These are phyloP conservation scores for Ariolimax columbianus DNA, from an alignment of 2,888 invertebrate genomes.

Conservation along the genomic window DNA sequence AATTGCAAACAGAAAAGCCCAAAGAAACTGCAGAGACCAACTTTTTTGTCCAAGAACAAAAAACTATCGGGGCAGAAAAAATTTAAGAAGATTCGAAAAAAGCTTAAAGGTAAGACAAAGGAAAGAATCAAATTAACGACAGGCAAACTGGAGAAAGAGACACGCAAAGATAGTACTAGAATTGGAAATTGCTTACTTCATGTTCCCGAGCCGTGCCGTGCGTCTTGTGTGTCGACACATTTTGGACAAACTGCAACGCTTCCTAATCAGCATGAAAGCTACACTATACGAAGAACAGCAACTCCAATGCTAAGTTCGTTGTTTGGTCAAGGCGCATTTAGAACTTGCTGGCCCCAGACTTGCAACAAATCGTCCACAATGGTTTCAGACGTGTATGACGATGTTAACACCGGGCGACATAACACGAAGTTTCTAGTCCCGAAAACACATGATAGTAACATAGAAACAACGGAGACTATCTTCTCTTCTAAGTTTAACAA, in stretches of 20 bases:
- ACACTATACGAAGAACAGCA: constrained; percentile 30
- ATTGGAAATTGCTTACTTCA: not conserved
- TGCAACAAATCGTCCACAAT: not conserved
- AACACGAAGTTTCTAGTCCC: constrained; percentile 21
- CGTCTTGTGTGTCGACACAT: not conserved
- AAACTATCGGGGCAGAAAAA: constrained; percentile 1
- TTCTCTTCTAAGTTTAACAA: not conserved
- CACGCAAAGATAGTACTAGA: not conserved
- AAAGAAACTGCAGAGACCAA: not conserved
- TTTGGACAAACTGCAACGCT: not conserved
- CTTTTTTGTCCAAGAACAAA: not conserved
- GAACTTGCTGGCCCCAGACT: constrained; percentile 22
- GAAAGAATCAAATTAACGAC: not conserved
- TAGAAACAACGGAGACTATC: not conserved
- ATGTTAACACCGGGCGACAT: constrained; percentile 32
- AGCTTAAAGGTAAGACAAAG: not conserved
- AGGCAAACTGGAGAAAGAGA: not conserved
- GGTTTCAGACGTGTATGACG: not conserved
- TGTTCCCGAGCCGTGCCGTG: not conserved
- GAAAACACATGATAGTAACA: not conserved
- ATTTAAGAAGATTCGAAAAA: not conserved
- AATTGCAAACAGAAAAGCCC: not conserved
- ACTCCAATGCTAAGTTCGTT: constrained; percentile 30
- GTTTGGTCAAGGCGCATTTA: constrained; percentile 33
- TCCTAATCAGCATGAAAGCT: not conserved